Conservation (phyloP, 2,113 vertebrate genomes). For the Hirundichthys speculiger region DNA sequence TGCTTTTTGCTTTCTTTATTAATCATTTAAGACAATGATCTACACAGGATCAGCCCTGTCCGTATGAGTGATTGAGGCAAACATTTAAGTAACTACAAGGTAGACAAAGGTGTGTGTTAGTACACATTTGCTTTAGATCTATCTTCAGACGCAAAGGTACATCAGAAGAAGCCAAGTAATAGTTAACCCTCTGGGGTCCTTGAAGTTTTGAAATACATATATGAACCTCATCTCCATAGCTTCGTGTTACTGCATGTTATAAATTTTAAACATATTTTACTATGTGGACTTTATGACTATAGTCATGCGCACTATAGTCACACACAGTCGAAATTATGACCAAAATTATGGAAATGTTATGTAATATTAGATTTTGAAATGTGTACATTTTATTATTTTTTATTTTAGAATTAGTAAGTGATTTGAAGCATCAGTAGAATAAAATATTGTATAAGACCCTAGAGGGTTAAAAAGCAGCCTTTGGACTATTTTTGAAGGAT, state of each 20-base stretch:
- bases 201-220: neutral
- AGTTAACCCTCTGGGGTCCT: neutral
- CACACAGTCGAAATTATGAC: neutral
- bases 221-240: neutral
- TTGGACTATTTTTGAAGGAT: neutral
- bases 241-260: neutral
- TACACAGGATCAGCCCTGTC: slow-evolving; percentile 39
- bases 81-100: neutral
- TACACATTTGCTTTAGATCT: slow-evolving; percentile 48
- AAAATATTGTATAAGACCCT: neutral
- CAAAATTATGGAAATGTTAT: neutral
- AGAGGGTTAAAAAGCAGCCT: neutral
- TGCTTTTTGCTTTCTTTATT: neutral
- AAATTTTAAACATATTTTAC: neutral
- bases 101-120: slow-evolving; percentile 52
- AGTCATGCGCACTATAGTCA: too few relatives aligned
- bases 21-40: slow-evolving; percentile 64
- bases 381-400: neutral
- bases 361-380: neutral
- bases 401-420: neutral
- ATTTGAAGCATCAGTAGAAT: neutral
- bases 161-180: slow-evolving; percentile 3
- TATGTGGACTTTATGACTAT: neutral
- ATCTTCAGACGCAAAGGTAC: slow-evolving; percentile 17
- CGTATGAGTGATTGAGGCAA: slow-evolving; percentile 12